These are phyloP conservation scores for Chloebia gouldiae DNA, from an alignment of 2,113 vertebrate genomes.

Conservation along the genomic window DNA sequence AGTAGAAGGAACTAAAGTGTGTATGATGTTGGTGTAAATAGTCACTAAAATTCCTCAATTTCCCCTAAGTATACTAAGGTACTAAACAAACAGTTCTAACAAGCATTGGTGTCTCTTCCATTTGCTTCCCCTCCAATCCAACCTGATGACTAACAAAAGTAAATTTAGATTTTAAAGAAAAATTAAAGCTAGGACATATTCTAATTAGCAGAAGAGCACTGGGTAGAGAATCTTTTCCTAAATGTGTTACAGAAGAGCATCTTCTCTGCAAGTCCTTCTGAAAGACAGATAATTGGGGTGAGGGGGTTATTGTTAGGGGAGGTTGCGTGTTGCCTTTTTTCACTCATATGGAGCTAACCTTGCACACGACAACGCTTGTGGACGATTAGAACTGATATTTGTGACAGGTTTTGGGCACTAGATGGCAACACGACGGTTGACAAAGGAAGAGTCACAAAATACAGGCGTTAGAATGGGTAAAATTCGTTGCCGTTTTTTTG, in stretches of 20 bases:
- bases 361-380: fast-evolving
- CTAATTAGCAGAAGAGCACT: background rate
- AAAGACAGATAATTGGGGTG: fast-evolving
- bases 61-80: background rate
- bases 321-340: background rate
- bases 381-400: background rate
- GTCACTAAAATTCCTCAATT: background rate
- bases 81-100: background rate
- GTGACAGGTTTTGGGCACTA: background rate
- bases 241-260: fast-evolving
- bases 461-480: fast-evolving
- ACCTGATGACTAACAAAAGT: background rate
- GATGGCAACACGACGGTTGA: background rate
- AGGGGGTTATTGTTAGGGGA: background rate
- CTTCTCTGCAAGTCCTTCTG: background rate
- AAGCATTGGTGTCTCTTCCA: background rate
- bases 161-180: background rate
- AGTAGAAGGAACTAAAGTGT: background rate
- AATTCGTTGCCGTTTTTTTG: fast-evolving
- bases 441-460: background rate
- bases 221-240: background rate
- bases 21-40: background rate
- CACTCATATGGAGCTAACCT: fast-evolving
- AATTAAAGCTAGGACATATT: background rate
- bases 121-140: background rate